Conservation (phyloP, 2,797 vertebrate genomes). For the Threskiornis aethiopicus region DNA sequence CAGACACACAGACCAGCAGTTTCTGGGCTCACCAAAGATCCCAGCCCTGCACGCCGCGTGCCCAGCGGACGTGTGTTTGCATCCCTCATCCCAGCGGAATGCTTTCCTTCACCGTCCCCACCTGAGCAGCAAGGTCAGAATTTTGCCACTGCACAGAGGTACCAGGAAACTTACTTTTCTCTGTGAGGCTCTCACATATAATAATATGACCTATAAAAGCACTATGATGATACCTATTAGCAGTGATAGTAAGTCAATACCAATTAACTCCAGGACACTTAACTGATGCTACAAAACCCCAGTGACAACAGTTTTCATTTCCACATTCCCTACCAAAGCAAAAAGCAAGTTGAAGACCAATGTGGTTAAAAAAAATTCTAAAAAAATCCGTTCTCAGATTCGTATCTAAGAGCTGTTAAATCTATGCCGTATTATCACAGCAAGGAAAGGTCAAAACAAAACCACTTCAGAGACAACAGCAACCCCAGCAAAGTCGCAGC, state of each 20-base stretch:
- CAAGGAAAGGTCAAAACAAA: background rate
- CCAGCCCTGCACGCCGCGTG: fast-evolving
- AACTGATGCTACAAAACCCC: background rate
- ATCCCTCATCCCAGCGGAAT: background rate
- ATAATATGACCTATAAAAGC: background rate
- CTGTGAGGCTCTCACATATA: background rate
- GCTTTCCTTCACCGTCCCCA: background rate
- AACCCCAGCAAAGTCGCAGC: background rate
- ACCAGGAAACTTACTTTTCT: background rate
- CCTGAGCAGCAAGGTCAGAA: background rate
- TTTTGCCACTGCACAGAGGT: background rate
- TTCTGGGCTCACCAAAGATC: background rate
- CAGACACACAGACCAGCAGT: background rate
- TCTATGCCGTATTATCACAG: background rate
- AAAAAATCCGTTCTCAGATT: background rate
- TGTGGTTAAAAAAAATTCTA: background rate
- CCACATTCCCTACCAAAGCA: background rate
- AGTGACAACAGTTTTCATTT: background rate
- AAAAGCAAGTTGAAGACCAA: background rate
- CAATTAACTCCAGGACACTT: background rate
- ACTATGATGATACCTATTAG: background rate
- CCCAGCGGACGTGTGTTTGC: fast-evolving
- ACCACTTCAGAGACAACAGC: background rate
- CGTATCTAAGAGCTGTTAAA: background rate
- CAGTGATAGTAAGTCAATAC: background rate